Evolutionary conservation across 2,797 vertebrate species (phyloP).

Genomic region (Syndactyla subalaris): DNA sequence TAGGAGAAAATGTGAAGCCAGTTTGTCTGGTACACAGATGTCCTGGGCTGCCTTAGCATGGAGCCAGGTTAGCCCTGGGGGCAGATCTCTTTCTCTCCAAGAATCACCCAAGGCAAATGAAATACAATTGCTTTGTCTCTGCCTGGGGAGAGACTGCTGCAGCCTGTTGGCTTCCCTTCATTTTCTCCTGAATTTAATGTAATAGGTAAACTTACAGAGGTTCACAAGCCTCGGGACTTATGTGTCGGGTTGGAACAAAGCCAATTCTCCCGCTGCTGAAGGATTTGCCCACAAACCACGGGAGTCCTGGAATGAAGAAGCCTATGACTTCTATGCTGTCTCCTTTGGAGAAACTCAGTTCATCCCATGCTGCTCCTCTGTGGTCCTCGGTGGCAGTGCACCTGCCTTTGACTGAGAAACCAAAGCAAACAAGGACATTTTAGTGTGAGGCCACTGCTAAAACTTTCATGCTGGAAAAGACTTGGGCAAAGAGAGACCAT

Average conservation of each 20-base stretch:
- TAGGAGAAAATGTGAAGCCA: not conserved
- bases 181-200: not conserved
- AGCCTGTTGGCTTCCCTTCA: not conserved
- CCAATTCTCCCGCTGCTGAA: slow-evolving; percentile 82
- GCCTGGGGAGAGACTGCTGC: not conserved
- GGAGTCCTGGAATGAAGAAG: slow-evolving; percentile 85
- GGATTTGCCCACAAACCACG: slow-evolving; percentile 87
- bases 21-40: not conserved
- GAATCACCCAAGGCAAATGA: not conserved
- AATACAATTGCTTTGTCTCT: not conserved
- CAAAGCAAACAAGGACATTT: slow-evolving; percentile 9
- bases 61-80: not conserved
- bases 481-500: not conserved
- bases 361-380: slow-evolving; percentile 80
- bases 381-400: slow-evolving; percentile 84
- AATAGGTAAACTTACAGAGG: slow-evolving; percentile 83
- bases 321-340: slow-evolving; percentile 88
- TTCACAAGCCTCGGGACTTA: slow-evolving; percentile 79
- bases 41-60: not conserved
- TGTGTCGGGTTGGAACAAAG: slow-evolving; percentile 84
- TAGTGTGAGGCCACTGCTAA: not conserved
- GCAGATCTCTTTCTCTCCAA: not conserved
- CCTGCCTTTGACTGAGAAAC: slow-evolving; percentile 83
- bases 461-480: not conserved
- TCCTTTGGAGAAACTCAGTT: slow-evolving; percentile 87